phyloP scores from a whole-genome alignment of 2,113 vertebrate species.

The Eretmochelys imbricata region DNA sequence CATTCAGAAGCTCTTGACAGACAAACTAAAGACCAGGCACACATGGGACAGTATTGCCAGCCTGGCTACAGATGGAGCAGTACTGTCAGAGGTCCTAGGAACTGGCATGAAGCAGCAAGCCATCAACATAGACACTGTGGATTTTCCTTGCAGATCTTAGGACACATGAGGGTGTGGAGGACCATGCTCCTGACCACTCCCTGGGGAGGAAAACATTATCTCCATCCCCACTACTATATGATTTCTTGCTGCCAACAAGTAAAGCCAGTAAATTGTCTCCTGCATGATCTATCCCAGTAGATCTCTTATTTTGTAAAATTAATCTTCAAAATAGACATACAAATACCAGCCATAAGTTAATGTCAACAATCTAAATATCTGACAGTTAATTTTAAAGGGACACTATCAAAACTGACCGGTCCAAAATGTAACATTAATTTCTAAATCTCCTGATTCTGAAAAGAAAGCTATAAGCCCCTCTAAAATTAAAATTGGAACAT shows the following conservation, averaged over 20 bases:
- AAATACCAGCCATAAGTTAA: background rate
- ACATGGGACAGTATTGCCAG: background rate
- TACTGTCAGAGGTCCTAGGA: background rate
- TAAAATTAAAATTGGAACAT: background rate
- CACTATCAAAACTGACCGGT: background rate
- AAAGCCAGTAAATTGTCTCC: background rate
- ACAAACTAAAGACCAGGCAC: rapidly evolving
- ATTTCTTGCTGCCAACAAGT: background rate
- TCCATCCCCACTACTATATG: background rate
- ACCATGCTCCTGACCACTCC: background rate
- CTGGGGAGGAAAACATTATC: background rate
- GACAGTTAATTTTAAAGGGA: background rate
- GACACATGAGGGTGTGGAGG: rapidly evolving
- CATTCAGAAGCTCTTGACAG: constrained; percentile 15
- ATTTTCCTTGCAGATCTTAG: background rate
- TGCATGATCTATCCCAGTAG: background rate
- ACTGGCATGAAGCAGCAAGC: background rate
- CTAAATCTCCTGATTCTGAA: background rate
- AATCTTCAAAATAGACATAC: background rate
- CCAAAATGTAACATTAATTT: background rate
- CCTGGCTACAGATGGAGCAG: too few species aligned
- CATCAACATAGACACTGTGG: background rate
- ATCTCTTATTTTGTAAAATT: background rate
- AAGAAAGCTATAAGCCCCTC: background rate
- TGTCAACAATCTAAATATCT: background rate